Evolutionary conservation across 1,140 invertebrate species (phyloP).

Genomic region (Neoseiulus cucumeris): DNA sequence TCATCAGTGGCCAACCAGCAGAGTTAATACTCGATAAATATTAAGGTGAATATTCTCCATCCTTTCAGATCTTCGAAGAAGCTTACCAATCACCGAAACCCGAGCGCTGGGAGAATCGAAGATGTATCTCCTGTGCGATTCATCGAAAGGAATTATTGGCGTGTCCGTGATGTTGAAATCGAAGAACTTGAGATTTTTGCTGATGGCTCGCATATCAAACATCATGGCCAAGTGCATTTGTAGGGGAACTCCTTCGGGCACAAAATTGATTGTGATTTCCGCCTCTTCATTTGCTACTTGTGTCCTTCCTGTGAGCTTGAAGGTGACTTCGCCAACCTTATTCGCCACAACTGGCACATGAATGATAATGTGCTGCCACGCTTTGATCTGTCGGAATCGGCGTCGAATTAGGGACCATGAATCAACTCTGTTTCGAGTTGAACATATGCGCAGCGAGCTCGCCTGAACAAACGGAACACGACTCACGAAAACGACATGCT

Average conservation of each 20-base stretch:
- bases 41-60: too few species aligned
- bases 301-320: slow-evolving; percentile 33
- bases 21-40: background rate
- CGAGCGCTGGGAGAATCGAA: slow-evolving; percentile 32
- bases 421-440: background rate
- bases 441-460: background rate
- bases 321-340: slow-evolving; percentile 28
- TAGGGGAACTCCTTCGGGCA: slow-evolving; percentile 37
- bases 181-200: slow-evolving; percentile 34
- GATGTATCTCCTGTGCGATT: slow-evolving; percentile 34
- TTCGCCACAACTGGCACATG: slow-evolving; percentile 30
- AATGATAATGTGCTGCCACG: slow-evolving; percentile 22
- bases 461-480: background rate
- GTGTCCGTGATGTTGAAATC: slow-evolving; percentile 38
- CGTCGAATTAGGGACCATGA: background rate
- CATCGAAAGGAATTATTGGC: slow-evolving; percentile 36
- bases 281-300: slow-evolving; percentile 32
- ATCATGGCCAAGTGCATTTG: slow-evolving; percentile 38
- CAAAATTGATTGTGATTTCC: slow-evolving; percentile 28
- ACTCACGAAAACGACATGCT: slow-evolving; percentile 33
- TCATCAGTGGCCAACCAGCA: too few species aligned
- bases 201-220: slow-evolving; percentile 37
- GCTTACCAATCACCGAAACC: slow-evolving; percentile 33
- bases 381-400: slow-evolving; percentile 17
- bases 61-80: background rate